Evolutionary conservation across 23 tunicate genomes (phyloP), one percentile per base, ranked within the genome.

Genomic region (Clavelina lepadiformis): DNA sequence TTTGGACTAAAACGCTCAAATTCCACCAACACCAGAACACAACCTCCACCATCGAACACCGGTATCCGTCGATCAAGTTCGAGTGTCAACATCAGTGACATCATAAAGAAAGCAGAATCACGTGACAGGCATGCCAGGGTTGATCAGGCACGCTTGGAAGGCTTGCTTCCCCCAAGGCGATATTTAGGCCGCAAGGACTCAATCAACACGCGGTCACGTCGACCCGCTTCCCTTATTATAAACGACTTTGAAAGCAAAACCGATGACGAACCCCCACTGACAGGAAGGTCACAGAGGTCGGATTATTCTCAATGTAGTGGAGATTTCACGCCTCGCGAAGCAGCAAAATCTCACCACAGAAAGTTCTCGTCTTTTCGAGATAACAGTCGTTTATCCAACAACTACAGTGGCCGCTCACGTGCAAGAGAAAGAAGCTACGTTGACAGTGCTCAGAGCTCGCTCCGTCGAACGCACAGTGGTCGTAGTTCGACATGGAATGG

Each of bases 91-190:
- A 3, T 78, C 19, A 36, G 71, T 50, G 62, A 80, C 22, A 71
- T 80, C 32, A 62, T 80, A 13, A 56, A 22, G 38, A 33, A 71
- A 36, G 86, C 86, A 5, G 86, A 80, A 38, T 33, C 31, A 25
- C 60, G 86, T 19, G 86, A 80, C 28, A 63, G 86, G 15, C 71
- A 71, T 28, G 86, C 86, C 8, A 33, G 77, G 29, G 72, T 80
- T 6, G 86, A 80, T 35, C 77, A 71, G 51, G 86, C 86, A 7
- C 52, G 78, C 7, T 31, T 80, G n/a, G 71, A 60, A 50, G 86
- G 86, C 27, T 19, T 71, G 13, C 2, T 80, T 5, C 86, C 86
- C 18, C 77, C 72, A 3, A 58, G 86, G n/a, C 71, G 61, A 24
- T 32, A 61, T 24, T 21, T 49, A 2, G 71, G 72, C 31, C 74